Evolutionary conservation across 2,113 vertebrate species (phyloP), one percentile per base, ranked within the genome.

Genomic region (Vicugna pacos): DNA sequence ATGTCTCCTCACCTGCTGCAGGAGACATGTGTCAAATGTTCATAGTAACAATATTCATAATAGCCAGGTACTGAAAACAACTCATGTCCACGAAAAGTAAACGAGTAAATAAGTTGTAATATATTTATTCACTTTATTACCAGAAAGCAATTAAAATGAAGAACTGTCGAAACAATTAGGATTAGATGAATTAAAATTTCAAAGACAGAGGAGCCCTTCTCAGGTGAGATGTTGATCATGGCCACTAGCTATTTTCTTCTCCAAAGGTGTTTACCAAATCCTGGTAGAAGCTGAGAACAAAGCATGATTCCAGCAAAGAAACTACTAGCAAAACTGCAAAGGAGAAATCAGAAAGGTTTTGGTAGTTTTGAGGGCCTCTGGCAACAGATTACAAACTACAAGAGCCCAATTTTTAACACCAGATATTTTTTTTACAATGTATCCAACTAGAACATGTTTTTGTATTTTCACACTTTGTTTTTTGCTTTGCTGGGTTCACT

Each of bases 31-130:
- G 26, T n/a, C 50, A 90, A 26, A 22, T 38, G 14, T 81, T 54
- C 65, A 69, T 14, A 69, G 8, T 32, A 75, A n/a, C 52, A 26
- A 30, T 52, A 42, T 64, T 87, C 32, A 20, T 50, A 56, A 19
- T 24, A 52, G 24, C 11, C 81, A 86, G 75, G 35, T 54, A 13
- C 85, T 93, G 38, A 60, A 92, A 95, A 93, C 38, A 76, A 76
- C 32, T 64, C 4, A 7, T 24, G 9, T 42, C 30, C 82, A 52
- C 35, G 16, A 54, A 86, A 42, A 85, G 42, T 16, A 93, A 75
- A 62, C 19, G 32, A 26, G 48, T 48, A 20, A 22, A 58, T n/a
- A 77, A n/a, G 4, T 56, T 38, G 22, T 64, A 56, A 54, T 76
- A 42, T 28, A 26, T 46, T 88, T 26, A 42, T 87, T 83, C 38